These are phyloP conservation scores for Orthosia incerta DNA, from an alignment of 2,888 invertebrate species.

Conservation along the genomic window DNA sequence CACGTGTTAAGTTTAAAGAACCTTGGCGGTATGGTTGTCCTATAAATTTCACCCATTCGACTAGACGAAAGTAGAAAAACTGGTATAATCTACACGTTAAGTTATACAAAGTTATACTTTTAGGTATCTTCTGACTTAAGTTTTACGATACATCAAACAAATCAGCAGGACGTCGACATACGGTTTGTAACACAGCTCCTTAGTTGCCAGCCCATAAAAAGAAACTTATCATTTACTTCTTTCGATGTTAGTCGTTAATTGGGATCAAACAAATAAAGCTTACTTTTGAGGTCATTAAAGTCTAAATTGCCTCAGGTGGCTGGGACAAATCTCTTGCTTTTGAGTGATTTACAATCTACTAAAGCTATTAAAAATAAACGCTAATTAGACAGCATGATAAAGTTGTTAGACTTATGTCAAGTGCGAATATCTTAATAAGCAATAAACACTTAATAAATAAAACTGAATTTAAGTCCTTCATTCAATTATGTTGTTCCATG, in stretches of 20 bases:
- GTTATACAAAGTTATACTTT: slow-evolving; percentile 24
- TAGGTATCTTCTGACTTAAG: neutral
- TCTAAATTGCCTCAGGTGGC: slow-evolving; percentile 22
- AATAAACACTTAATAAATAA: neutral
- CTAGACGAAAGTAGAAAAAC: slow-evolving; percentile 52
- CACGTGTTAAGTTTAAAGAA: slow-evolving; percentile 18
- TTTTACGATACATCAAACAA: slow-evolving; percentile 32
- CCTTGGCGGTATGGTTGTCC: neutral
- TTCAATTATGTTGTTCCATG: neutral
- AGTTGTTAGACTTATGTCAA: slow-evolving; percentile 15
- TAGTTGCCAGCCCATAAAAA: slow-evolving; percentile 31
- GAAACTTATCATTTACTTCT: slow-evolving; percentile 29
- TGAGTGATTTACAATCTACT: slow-evolving; percentile 46
- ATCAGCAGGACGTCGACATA: slow-evolving; percentile 28
- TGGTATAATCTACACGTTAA: slow-evolving; percentile 6
- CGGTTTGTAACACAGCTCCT: slow-evolving; percentile 39
- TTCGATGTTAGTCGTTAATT: slow-evolving; percentile 54
- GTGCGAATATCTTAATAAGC: neutral
- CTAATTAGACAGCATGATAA: slow-evolving; percentile 29
- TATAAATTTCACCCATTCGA: slow-evolving; percentile 33
- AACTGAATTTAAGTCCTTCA: neutral
- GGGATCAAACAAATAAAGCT: slow-evolving; percentile 34
- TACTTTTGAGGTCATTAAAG: slow-evolving; percentile 33
- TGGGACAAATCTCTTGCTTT: slow-evolving; percentile 17
- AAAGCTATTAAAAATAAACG: slow-evolving; percentile 32